Percentiles rank a stretch among this genome's conserved stretches.
phyloP scores from a whole-genome alignment of 2,113 vertebrate species.

The Nannospalax galili region DNA sequence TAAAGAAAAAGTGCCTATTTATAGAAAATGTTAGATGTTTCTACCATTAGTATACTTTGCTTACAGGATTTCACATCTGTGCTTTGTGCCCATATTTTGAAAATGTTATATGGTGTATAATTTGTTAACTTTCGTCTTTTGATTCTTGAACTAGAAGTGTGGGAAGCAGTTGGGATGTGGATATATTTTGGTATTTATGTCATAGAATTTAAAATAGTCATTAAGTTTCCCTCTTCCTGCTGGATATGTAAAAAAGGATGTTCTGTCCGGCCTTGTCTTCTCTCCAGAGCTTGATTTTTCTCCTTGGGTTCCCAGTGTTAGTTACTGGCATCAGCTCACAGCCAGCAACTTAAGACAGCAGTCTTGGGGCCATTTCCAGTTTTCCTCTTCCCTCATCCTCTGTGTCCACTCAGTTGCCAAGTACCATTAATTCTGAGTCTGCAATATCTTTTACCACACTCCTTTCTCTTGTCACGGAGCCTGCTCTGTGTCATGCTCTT shows the following conservation, averaged over 20 bases:
- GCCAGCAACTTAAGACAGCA: neutral
- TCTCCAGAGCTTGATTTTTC: neutral
- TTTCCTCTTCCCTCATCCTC: neutral
- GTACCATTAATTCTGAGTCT: neutral
- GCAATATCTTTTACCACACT: neutral
- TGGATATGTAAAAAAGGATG: neutral
- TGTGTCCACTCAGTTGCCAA: slow-evolving; percentile 7
- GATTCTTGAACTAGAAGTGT: neutral
- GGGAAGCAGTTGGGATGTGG: neutral
- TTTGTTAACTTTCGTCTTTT: neutral
- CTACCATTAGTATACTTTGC: neutral
- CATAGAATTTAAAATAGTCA: neutral
- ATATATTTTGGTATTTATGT: neutral
- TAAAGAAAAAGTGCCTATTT: neutral
- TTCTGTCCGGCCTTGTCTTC: neutral
- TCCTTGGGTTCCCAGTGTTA: neutral
- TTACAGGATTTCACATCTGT: neutral
- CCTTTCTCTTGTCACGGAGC: neutral
- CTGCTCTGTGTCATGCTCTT: neutral
- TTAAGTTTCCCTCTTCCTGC: neutral
- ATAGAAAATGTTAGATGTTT: neutral
- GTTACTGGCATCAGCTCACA: neutral
- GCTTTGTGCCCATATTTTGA: neutral
- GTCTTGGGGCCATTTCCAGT: neutral
- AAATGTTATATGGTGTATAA: neutral